Evolutionary conservation across 2,888 invertebrate genomes (phyloP), one percentile per base, ranked within the genome.

Genomic region (Platerodrilus igneus): DNA sequence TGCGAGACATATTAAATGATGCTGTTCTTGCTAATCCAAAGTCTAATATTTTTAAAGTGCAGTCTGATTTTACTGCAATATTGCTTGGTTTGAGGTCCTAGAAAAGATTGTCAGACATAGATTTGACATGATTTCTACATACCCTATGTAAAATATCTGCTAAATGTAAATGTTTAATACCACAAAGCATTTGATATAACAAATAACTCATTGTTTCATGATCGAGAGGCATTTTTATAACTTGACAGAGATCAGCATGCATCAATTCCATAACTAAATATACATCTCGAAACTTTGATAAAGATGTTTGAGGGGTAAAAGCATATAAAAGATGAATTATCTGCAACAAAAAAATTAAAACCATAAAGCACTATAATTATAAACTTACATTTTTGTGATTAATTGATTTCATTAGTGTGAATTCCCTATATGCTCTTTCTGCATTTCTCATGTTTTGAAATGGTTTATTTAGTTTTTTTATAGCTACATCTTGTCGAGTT

Each of bases 381-480:
- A 33, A 50, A 79, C 89, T 86, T 75, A 97, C 96, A 81, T 99
- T 99, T 81, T 99, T 97, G 72, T 99, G 99, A 76, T 97, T 96
- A 62, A 99, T 97, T 66, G 97, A 81, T 74, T 97, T 99, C 97
- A 99, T 99, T 53, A 99, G 83, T 67, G 97, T 97, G 75, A 99
- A 97, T 72, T 99, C 99, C 64, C 99, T 80, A 74, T 97, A 99
- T 55, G 99, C 97, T 62, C 99, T 79, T 73, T 99, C 99, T 49
- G 99, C 99, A 74, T 99, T 97, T 55, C 97, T 99, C 50, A 97
- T 97, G 76, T 99, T 99, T 76, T 99, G 97, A 78, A 99, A 99
- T 53, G 99, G 99, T 69, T 97, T 81, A 62, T 95, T 96, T 58
- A 99, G 76, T 71, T 99, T 99, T 77, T 99, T 99, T 71, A 99